Evolutionary conservation across 2,888 invertebrate genomes (phyloP).

Genomic region (Beris chalybata): DNA sequence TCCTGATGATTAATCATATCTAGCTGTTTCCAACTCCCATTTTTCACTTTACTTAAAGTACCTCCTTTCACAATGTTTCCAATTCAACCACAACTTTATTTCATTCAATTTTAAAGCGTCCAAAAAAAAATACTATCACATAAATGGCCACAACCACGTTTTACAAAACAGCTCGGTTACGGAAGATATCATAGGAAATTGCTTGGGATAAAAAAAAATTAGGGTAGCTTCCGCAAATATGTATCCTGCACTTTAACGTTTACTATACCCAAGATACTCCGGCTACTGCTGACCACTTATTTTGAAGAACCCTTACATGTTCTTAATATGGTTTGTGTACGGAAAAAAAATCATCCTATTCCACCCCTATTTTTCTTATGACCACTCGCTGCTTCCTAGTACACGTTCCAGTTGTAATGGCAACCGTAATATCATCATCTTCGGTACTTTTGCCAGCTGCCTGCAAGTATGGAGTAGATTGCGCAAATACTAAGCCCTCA

Average conservation of each 20-base stretch:
- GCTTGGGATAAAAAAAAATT: constrained; percentile 27
- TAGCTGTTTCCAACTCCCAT: too few species aligned
- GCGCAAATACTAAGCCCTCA: constrained; percentile 23
- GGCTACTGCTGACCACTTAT: constrained; percentile 20
- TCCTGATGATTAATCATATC: too few species aligned
- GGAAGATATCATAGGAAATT: constrained; percentile 32
- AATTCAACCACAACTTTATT: too few species aligned
- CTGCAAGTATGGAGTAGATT: constrained; percentile 19
- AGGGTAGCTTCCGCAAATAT: constrained; percentile 32
- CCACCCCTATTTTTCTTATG: constrained; percentile 4
- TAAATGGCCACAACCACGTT: background rate
- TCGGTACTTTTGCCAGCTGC: constrained; percentile 29
- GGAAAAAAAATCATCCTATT: constrained; percentile 16
- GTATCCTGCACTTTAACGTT: constrained; percentile 16
- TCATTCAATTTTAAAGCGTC: too few species aligned
- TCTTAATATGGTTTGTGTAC: constrained; percentile 14
- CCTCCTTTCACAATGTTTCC: too few species aligned
- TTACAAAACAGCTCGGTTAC: constrained; percentile 15
- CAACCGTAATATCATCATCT: constrained; percentile 24
- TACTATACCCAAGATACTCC: background rate
- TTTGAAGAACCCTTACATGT: constrained; percentile 21
- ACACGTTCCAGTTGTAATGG: constrained; percentile 15
- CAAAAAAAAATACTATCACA: too few species aligned
- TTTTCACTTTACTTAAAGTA: too few species aligned
- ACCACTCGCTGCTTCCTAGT: background rate